Percentiles rank a stretch among this genome's conserved stretches.
Evolutionary conservation across 2,888 invertebrate species (phyloP).

Genomic region (Drosophila incognita): DNA sequence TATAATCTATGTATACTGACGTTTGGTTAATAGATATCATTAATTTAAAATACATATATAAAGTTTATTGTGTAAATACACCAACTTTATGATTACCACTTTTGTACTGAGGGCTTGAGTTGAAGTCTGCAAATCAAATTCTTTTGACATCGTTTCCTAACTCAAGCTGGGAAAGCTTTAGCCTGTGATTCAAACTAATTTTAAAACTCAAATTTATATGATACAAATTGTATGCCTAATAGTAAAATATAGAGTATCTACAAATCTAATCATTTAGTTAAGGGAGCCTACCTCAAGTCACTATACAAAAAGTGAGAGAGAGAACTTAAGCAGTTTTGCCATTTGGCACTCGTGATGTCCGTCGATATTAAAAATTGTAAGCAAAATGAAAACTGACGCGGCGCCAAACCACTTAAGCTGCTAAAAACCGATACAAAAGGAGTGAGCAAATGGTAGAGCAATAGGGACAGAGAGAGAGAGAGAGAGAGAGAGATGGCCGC

Average conservation of each 20-base stretch:
- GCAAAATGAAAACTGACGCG: slow-evolving; percentile 70
- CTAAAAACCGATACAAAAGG: slow-evolving; percentile 67
- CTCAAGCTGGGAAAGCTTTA: too few relatives aligned
- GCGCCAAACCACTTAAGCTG: slow-evolving; percentile 77
- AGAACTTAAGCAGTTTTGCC: slow-evolving; percentile 18
- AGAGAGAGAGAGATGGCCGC: background rate
- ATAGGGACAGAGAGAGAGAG: background rate
- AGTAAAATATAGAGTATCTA: background rate
- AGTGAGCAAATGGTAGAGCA: slow-evolving; percentile 12
- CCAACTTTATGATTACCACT: background rate
- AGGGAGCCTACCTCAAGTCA: background rate
- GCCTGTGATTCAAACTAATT: background rate
- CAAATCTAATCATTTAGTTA: background rate
- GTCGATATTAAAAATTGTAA: slow-evolving; percentile 68
- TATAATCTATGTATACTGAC: background rate
- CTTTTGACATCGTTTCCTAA: background rate
- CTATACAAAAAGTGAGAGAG: background rate
- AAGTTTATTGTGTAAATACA: background rate
- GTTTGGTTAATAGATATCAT: background rate
- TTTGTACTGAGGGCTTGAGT: background rate
- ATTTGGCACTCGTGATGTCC: slow-evolving; percentile 50
- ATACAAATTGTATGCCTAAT: too few relatives aligned
- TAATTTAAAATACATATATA: background rate
- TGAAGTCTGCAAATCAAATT: background rate
- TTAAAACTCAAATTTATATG: background rate